Percentiles rank a stretch among this genome's conserved stretches.
These are phyloP conservation scores for Cyprinodon diabolis DNA, from an alignment of 2,797 vertebrate genomes.

Conservation along the genomic window DNA sequence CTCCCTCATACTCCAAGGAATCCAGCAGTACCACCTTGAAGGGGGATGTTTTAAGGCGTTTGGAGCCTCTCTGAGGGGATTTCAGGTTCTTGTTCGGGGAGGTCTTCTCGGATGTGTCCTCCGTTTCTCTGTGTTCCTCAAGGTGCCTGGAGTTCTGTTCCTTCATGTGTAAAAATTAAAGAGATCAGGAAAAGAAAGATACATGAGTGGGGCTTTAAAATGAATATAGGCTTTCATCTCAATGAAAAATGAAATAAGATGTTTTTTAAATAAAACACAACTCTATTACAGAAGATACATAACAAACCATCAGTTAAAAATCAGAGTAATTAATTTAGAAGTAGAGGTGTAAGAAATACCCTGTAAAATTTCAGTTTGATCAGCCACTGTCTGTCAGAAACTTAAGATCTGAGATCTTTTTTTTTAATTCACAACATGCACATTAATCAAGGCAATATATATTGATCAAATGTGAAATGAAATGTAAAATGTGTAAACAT, in stretches of 20 bases:
- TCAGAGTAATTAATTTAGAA: background rate
- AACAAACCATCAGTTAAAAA: too few species aligned
- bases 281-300: too few species aligned
- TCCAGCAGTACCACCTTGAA: conserved; percentile 94
- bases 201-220: too few species aligned
- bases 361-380: background rate
- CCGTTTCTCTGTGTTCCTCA: conserved; percentile 86
- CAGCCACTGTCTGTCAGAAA: background rate
- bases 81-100: conserved; percentile 93
- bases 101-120: conserved; percentile 90
- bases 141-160: conserved; percentile 76
- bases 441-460: background rate
- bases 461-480: background rate
- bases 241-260: too few species aligned
- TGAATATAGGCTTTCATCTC: too few species aligned
- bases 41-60: conserved; percentile 88
- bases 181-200: background rate
- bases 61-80: conserved; percentile 92
- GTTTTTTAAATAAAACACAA: too few species aligned
- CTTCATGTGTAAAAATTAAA: conserved; percentile 40
- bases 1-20: conserved; percentile 88
- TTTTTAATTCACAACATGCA: background rate
- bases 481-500: background rate
- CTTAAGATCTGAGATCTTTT: background rate
- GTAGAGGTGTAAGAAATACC: background rate